Conservation (phyloP, 2,113 vertebrate species). For the Hemichromis elongatus region DNA sequence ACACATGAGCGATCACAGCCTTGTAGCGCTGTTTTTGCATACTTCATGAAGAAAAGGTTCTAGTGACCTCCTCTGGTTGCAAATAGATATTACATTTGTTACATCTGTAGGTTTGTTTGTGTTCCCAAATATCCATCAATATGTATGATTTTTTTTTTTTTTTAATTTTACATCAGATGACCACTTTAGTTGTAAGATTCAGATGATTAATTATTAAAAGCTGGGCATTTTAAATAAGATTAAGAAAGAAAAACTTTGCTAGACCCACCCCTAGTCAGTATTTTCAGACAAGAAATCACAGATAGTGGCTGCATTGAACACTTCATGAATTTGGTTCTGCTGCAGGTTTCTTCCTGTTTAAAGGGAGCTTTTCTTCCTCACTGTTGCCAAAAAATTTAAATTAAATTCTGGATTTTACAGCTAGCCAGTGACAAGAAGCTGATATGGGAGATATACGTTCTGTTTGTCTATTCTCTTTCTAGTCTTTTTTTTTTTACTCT, state of each 20-base stretch:
- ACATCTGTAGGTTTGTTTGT: neutral
- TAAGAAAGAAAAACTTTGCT: too few relatives aligned
- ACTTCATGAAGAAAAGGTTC: neutral
- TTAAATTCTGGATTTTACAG: neutral
- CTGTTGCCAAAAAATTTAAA: neutral
- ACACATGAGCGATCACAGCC: neutral
- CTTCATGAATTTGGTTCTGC: neutral
- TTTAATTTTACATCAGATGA: too few relatives aligned
- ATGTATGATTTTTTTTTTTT: too few relatives aligned
- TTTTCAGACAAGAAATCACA: neutral
- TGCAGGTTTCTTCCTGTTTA: neutral
- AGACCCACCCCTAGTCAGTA: too few relatives aligned
- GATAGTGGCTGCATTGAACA: neutral
- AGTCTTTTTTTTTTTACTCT: neutral
- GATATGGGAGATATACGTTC: neutral
- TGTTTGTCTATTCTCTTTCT: neutral
- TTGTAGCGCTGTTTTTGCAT: neutral
- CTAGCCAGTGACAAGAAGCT: neutral
- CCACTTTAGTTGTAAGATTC: too few relatives aligned
- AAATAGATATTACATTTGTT: neutral
- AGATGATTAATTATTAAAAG: too few relatives aligned
- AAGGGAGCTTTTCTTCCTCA: neutral
- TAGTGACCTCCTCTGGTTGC: conserved; percentile 21
- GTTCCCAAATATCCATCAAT: neutral
- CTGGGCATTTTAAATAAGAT: too few relatives aligned